Percentiles rank a stretch among this genome's conserved stretches.
Conservation (phyloP, 53 echinoderm and acorn worm species). For the Actinopyga echinites region DNA sequence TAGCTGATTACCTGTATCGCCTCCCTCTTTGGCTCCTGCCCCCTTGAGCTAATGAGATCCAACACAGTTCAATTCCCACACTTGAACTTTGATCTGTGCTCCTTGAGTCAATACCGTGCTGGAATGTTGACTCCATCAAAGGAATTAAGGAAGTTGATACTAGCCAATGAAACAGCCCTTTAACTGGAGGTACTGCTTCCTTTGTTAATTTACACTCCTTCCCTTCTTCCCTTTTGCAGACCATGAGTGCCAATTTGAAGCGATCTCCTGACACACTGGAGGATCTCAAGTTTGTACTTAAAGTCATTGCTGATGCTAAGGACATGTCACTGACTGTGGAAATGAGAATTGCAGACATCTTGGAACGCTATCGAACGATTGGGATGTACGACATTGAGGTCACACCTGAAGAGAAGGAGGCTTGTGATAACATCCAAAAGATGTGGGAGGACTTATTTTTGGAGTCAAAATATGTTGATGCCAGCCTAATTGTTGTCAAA, state of each 20-base stretch:
- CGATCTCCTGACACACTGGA: conserved; percentile 91
- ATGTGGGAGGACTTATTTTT: conserved; percentile 90
- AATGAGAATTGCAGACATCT: conserved; percentile 92
- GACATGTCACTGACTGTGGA: conserved; percentile 96
- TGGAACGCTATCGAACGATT: conserved; percentile 93
- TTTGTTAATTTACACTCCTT: background rate
- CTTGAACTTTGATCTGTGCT: too few species aligned
- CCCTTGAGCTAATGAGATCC: too few species aligned
- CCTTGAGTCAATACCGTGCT: too few species aligned
- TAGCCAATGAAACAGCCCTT: too few species aligned
- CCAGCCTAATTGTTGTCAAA: conserved; percentile 95
- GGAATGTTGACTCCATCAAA: too few species aligned
- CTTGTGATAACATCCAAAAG: conserved; percentile 75
- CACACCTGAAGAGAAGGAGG: conserved; percentile 76
- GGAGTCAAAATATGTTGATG: conserved; percentile 98
- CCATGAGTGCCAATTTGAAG: conserved; percentile 78
- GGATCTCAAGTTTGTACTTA: conserved; percentile 95
- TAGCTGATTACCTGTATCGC: too few species aligned
- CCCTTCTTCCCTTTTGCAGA: conserved; percentile 36
- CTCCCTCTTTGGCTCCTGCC: too few species aligned
- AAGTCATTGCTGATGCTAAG: conserved; percentile 86
- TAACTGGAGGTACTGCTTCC: background rate
- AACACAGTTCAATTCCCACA: too few species aligned
- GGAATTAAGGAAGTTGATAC: too few species aligned
- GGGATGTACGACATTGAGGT: conserved; percentile 85